Conservation (phyloP, 2,888 invertebrate species). For the Eupithecia tripunctaria region DNA sequence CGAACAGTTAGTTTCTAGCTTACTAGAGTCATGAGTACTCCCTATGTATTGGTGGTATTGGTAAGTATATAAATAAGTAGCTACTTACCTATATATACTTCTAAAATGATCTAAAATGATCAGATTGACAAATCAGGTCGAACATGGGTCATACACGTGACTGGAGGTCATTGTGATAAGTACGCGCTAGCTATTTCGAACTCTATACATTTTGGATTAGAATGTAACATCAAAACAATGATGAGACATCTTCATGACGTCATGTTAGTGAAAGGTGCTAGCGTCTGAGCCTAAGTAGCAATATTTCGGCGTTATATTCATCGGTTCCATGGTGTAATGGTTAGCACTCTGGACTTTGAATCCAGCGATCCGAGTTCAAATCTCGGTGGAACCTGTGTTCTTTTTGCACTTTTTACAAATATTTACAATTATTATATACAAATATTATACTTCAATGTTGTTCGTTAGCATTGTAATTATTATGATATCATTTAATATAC, state of each 20-base stretch:
- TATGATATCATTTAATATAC: not conserved
- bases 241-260: conserved; percentile 35
- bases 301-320: conserved; percentile 44
- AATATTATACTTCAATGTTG: no score
- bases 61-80: no score
- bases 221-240: conserved; percentile 13
- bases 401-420: conserved; percentile 44
- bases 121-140: conserved; percentile 7
- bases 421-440: no score
- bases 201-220: conserved; percentile 14
- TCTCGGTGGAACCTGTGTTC: conserved; percentile 89
- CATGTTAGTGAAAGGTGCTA: conserved; percentile 27
- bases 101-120: not conserved
- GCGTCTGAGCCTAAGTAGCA: conserved; percentile 22
- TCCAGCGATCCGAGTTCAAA: conserved; percentile 94
- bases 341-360: conserved; percentile 93
- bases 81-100: no score
- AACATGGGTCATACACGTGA: conserved; percentile 17
- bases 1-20: not conserved
- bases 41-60: no score
- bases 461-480: not conserved
- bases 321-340: conserved; percentile 91
- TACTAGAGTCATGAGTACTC: not conserved
- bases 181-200: conserved; percentile 15
- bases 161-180: conserved; percentile 21